Evolutionary conservation across 2,113 vertebrate genomes (phyloP).

Genomic region (Delphinus delphis): DNA sequence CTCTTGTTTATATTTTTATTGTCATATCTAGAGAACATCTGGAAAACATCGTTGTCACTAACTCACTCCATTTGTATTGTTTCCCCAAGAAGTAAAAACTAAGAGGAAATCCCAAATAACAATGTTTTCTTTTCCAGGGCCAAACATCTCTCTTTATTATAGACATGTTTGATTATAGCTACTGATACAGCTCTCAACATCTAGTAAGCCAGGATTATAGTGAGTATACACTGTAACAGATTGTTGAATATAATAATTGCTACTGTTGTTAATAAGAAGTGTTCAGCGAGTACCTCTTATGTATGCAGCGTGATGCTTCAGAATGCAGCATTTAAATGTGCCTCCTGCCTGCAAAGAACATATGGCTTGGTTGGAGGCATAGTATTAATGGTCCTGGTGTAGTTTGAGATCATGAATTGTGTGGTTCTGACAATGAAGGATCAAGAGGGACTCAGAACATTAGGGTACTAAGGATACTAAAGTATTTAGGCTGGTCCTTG

Average conservation of each 20-base stretch:
- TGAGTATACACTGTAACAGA: not conserved
- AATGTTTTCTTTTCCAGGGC: not conserved
- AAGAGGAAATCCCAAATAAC: conserved; percentile 18
- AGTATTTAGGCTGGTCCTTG: not conserved
- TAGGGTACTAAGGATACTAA: not conserved
- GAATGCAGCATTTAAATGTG: not conserved
- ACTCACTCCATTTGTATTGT: conserved; percentile 27
- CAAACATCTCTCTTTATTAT: not conserved
- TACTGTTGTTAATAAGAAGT: not conserved
- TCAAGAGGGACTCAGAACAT: not conserved
- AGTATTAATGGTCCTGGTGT: not conserved
- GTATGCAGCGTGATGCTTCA: not conserved
- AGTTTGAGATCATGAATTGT: not conserved
- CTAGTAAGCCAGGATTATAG: not conserved
- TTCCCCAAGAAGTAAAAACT: conserved; percentile 13
- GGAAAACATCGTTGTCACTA: not conserved
- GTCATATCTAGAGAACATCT: conserved; percentile 49
- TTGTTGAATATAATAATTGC: not conserved
- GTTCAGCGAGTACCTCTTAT: not conserved
- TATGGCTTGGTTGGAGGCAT: not conserved
- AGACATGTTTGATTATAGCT: not conserved
- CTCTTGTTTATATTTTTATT: conserved; percentile 39
- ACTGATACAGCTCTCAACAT: not conserved
- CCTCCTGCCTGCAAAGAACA: not conserved
- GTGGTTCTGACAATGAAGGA: not conserved